These are phyloP conservation scores for Drosophila hamatofila DNA, from an alignment of 2,888 invertebrate species.

Conservation along the genomic window DNA sequence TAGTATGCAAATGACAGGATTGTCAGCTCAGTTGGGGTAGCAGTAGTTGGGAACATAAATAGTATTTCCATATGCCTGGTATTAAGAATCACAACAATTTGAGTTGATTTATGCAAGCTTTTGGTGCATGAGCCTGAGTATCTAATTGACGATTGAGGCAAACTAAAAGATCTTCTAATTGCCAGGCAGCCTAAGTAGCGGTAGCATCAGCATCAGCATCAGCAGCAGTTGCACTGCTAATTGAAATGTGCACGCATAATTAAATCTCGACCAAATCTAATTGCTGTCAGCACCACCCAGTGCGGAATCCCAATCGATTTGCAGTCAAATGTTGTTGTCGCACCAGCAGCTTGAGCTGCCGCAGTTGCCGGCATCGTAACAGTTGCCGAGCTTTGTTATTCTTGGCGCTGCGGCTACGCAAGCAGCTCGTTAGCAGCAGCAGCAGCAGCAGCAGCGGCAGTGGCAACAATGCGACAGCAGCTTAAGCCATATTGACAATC, in stretches of 20 bases:
- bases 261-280: slow-evolving; percentile 62
- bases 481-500: slow-evolving; percentile 63
- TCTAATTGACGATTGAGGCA: slow-evolving; percentile 48
- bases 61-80: slow-evolving; percentile 36
- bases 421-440: slow-evolving; percentile 62
- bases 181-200: slow-evolving; percentile 25
- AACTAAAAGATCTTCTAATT: slow-evolving; percentile 44
- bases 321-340: slow-evolving; percentile 30
- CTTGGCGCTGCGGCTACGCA: slow-evolving; percentile 65
- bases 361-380: slow-evolving; percentile 7
- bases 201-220: slow-evolving; percentile 17
- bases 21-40: slow-evolving; percentile 19
- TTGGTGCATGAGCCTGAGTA: slow-evolving; percentile 24
- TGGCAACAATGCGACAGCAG: slow-evolving; percentile 57
- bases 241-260: slow-evolving; percentile 74
- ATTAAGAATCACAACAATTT: slow-evolving; percentile 60
- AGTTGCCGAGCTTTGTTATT: slow-evolving; percentile 61
- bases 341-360: slow-evolving; percentile 6
- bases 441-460: slow-evolving; percentile 37
- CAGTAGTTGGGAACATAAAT: neutral
- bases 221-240: slow-evolving; percentile 35
- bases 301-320: slow-evolving; percentile 57
- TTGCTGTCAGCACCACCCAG: slow-evolving; percentile 53
- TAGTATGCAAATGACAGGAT: slow-evolving; percentile 66
- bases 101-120: slow-evolving; percentile 66